Conservation (phyloP, 2,113 vertebrate species). For the Lampris megalopsis region DNA sequence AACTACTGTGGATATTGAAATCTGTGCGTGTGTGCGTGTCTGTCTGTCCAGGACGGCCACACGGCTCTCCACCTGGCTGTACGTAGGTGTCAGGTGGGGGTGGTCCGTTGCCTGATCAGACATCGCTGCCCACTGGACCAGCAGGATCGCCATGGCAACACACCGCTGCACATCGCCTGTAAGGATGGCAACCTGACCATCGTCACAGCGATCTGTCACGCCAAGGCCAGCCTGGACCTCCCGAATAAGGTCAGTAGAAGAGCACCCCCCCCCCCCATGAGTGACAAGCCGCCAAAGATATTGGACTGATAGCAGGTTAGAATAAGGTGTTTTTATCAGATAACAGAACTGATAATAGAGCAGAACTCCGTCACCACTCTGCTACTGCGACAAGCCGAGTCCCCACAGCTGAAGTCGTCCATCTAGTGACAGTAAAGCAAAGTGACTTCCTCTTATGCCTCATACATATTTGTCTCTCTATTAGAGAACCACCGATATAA, state of each 20-base stretch:
- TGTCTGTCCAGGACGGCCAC: constrained; percentile 90
- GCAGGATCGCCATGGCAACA: constrained; percentile 95
- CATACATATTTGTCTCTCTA: too few relatives aligned
- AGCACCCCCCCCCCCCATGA: background rate
- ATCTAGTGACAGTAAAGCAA: too few relatives aligned
- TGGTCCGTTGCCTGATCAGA: constrained; percentile 90
- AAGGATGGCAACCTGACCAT: constrained; percentile 94
- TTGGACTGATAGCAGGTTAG: too few relatives aligned
- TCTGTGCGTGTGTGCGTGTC: constrained; percentile 11
- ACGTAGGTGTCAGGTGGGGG: constrained; percentile 94
- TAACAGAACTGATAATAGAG: too few relatives aligned
- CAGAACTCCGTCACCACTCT: too few relatives aligned
- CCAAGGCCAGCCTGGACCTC: constrained; percentile 88
- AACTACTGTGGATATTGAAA: too few relatives aligned
- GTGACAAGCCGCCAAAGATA: background rate
- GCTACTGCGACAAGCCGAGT: too few relatives aligned
- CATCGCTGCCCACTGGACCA: constrained; percentile 88
- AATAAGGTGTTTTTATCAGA: too few relatives aligned
- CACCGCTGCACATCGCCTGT: constrained; percentile 93
- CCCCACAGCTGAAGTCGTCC: too few relatives aligned
- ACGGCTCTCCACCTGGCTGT: constrained; percentile 95
- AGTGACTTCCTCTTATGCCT: too few relatives aligned
- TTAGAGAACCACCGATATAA: too few relatives aligned
- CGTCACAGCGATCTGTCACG: constrained; percentile 87
- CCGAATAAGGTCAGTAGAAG: constrained; percentile 90